phyloP scores from a whole-genome alignment of 2,797 vertebrate genomes.

The Diglossa cyanea region DNA sequence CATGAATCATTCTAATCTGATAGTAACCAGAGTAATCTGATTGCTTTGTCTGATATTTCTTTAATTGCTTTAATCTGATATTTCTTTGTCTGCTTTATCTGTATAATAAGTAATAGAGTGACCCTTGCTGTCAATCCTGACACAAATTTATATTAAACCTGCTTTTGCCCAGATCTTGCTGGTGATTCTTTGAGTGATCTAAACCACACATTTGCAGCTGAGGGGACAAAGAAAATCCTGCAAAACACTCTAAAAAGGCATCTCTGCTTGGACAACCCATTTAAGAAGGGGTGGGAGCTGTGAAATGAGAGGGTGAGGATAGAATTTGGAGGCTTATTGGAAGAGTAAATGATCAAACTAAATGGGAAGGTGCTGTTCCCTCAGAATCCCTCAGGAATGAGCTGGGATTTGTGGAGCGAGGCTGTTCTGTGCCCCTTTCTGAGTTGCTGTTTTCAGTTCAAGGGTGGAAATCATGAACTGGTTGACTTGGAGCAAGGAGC shows the following conservation, averaged over 20 bases:
- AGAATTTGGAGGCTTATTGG: neutral
- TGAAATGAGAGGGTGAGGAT: neutral
- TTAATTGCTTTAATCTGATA: neutral
- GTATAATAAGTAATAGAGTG: neutral
- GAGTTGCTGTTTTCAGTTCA: neutral
- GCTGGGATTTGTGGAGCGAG: neutral
- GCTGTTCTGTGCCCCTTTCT: neutral
- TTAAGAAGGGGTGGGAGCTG: neutral
- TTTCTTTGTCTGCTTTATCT: neutral
- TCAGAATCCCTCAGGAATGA: rapidly evolving
- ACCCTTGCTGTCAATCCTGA: neutral
- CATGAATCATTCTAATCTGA: neutral
- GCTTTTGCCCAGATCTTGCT: neutral
- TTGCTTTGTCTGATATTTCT: neutral
- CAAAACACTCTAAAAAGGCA: neutral
- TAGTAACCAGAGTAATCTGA: neutral
- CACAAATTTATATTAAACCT: neutral
- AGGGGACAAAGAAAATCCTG: neutral
- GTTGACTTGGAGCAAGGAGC: neutral
- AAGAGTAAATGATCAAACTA: neutral
- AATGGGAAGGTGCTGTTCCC: neutral
- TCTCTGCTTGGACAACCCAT: neutral
- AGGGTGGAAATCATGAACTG: neutral
- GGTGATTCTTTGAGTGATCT: neutral
- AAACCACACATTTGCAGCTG: neutral